A percentile compares a stretch with the other conserved stretches of the same genome.
Conservation (phyloP, 2,888 invertebrate genomes). For the Pseudococcus jackbeardsleyi region DNA sequence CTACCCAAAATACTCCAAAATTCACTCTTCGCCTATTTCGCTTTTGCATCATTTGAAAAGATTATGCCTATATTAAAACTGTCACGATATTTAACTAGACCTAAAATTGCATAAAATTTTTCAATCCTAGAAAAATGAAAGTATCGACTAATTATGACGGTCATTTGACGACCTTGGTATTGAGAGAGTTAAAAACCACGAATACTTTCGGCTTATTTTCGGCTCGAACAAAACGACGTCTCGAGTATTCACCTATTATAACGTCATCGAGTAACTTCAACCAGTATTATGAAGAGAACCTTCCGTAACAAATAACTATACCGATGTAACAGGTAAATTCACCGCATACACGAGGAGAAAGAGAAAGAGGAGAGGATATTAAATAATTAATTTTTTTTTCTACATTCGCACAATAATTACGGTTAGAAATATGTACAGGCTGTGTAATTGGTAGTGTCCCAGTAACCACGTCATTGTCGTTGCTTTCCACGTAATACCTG, state of each 20-base stretch:
- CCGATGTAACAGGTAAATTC: conserved; percentile 15
- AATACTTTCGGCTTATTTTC: conserved; percentile 15
- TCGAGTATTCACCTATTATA: conserved; percentile 29
- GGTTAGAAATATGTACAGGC: conserved; percentile 27
- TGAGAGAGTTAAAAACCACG: conserved; percentile 39
- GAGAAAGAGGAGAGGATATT: conserved; percentile 18
- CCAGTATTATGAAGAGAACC: neutral
- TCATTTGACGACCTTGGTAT: conserved; percentile 40
- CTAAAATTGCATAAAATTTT: conserved; percentile 50
- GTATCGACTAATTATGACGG: conserved; percentile 46
- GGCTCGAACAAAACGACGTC: neutral
- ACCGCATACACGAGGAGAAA: neutral
- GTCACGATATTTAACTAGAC: conserved; percentile 18
- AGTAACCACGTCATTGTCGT: conserved; percentile 50
- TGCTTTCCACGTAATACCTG: conserved; percentile 46
- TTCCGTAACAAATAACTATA: conserved; percentile 52
- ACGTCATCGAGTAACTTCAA: neutral
- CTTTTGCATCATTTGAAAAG: too few relatives aligned
- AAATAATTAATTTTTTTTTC: conserved; percentile 52
- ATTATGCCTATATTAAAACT: neutral
- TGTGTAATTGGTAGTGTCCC: conserved; percentile 45
- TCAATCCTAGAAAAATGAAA: conserved; percentile 12
- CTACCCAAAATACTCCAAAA: neutral
- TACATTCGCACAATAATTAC: conserved; percentile 45
- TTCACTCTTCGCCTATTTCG: too few relatives aligned